Base-by-base conservation (phyloP, 2,888 invertebrate species). In the Erebia ligea region DNA sequence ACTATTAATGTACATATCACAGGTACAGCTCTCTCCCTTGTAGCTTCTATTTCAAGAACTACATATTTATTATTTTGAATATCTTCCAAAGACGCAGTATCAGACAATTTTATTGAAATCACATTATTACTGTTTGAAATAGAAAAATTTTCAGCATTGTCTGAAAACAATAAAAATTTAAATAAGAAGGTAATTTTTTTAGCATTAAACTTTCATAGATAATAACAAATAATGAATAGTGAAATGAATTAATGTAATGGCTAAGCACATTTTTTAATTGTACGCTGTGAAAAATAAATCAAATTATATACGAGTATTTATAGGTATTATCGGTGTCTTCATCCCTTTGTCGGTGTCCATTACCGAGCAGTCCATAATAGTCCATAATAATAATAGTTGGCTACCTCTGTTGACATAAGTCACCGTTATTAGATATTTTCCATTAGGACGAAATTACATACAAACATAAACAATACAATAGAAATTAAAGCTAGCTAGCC, bases 31-130 rank as follows among this genome's bases (percentile, higher is more conserved):
- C 83, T 79, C 50, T 80, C 78, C 75, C 86, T 81, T 19, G 75
- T 77, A 52, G 90, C 91, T 78, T 84, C 81, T 19, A 91, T 70
- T 73, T 87, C 84, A 40, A 91, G 75, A n/a, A 86, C 74, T 74
- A 91, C 78, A 71, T 85, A 85, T 52, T 79, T 76, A 25, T 80
- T 77, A 56, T 76, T 75, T 66, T 78, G 74, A 34, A 82, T 59
- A 11, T 82, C 73, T 68, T 84, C 83, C 10, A 67, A 54, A 10
- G 84, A 80, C 64, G 82, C 69, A n/a, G 77, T 52, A 25, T 73
- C 76, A n/a, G 65, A 13, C 13, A 78, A 68, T 15, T 79, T 72
- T 64, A 89, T 69, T 48, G 76, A 76, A 25, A 86, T 61, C 19
- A 76, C 66, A 50, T 86, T 84, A 8, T 77, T 71, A 25, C 25